A percentile compares a stretch with the other conserved stretches of the same genome.
phyloP scores from a whole-genome alignment of 2,113 vertebrate genomes.

The Glaucidium brasilianum region DNA sequence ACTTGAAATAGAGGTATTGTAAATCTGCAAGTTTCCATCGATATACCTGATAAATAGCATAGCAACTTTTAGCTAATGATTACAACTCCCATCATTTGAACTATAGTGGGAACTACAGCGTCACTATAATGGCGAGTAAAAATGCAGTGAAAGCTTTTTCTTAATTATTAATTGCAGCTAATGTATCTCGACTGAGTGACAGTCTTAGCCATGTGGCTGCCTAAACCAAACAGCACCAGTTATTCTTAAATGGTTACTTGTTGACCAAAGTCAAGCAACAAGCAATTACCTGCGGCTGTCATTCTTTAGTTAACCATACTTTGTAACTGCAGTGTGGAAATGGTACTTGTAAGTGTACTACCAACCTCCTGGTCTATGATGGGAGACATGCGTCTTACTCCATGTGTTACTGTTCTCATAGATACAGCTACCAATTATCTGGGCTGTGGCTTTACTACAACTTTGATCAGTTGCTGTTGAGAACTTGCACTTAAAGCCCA shows the following conservation, averaged over 20 bases:
- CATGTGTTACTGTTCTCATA: neutral
- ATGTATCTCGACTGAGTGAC: neutral
- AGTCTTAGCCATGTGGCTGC: neutral
- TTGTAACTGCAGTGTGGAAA: neutral
- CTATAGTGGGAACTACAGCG: neutral
- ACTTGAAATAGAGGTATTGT: conserved; percentile 57
- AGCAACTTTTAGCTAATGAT: neutral
- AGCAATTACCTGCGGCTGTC: neutral
- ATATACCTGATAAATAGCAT: neutral
- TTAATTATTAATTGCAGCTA: neutral
- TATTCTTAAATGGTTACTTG: neutral
- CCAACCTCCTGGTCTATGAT: neutral
- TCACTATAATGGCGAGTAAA: neutral
- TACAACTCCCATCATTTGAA: neutral
- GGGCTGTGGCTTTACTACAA: neutral
- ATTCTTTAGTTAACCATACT: neutral
- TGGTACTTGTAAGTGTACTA: neutral
- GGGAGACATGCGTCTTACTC: neutral
- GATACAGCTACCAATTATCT: neutral
- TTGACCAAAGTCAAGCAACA: neutral
- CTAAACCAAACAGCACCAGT: neutral
- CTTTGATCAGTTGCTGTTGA: neutral
- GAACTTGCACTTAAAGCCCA: neutral
- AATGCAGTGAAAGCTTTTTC: neutral
- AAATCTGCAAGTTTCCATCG: neutral